These are phyloP conservation scores for Drosophila micromelanica DNA, from an alignment of 1,140 invertebrate genomes.

Conservation along the genomic window DNA sequence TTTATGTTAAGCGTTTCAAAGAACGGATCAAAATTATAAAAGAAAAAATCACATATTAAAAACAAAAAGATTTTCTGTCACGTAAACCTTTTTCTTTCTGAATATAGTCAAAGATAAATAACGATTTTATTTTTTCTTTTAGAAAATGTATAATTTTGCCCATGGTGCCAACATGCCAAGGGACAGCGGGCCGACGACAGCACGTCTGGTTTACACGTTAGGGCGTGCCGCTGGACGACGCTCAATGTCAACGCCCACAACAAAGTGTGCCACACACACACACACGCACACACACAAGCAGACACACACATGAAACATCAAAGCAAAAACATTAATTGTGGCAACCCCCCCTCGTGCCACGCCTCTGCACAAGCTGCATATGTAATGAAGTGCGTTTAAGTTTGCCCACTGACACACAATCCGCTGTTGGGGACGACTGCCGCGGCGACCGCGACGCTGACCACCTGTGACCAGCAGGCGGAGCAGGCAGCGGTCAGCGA, in stretches of 20 bases:
- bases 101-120: no score
- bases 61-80: no score
- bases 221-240: constrained; percentile 27
- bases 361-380: constrained; percentile 17
- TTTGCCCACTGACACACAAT: constrained; percentile 13
- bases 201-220: constrained; percentile 23
- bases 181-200: constrained; percentile 32
- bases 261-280: constrained; percentile 54
- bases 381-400: constrained; percentile 7
- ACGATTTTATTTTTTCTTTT: no score
- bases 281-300: neutral
- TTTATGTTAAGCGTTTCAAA: no score
- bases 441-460: constrained; percentile 27
- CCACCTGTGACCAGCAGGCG: constrained; percentile 58
- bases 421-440: constrained; percentile 10
- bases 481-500: constrained; percentile 42
- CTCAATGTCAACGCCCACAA: constrained; percentile 69
- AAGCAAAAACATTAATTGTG: constrained; percentile 16
- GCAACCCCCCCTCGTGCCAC: neutral
- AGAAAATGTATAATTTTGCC: neutral
- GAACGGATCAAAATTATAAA: neutral
- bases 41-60: no score
- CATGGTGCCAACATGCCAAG: neutral
- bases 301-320: constrained; percentile 1
- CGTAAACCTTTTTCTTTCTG: no score